These are phyloP conservation scores for Chondrosia reniformis DNA, from an alignment of 37 sponge, comb jelly and placozoan genomes.

Conservation along the genomic window DNA sequence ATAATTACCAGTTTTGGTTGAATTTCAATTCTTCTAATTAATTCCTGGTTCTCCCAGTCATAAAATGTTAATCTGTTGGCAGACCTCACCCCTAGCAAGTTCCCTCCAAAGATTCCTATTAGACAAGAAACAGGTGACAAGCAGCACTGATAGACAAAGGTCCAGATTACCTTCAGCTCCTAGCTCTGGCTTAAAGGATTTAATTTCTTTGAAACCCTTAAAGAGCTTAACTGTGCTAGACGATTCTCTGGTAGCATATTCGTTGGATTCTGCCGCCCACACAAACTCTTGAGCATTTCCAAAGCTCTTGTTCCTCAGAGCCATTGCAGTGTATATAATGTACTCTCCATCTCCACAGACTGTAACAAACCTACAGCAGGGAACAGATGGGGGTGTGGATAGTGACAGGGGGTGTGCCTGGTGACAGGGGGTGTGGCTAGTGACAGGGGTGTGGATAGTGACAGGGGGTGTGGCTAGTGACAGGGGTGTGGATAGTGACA, in stretches of 20 bases:
- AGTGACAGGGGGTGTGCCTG: not conserved
- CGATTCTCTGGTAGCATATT: constrained; percentile 84
- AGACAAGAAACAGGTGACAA: not conserved
- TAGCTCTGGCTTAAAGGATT: constrained; percentile 88
- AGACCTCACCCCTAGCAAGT: constrained; percentile 69
- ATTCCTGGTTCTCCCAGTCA: constrained; percentile 86
- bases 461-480: not conserved
- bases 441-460: not conserved
- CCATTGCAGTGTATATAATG: constrained; percentile 99
- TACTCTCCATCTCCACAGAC: constrained; percentile 99
- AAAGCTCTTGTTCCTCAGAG: constrained; percentile 95
- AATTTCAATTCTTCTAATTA: constrained; percentile 82
- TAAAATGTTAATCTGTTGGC: constrained; percentile 70
- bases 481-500: not conserved
- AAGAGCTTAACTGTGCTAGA: constrained; percentile 78
- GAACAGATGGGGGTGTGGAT: not conserved
- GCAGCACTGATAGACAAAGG: not conserved
- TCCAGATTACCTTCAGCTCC: constrained; percentile 70
- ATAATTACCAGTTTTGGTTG: constrained; percentile 58
- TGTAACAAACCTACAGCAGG: constrained; percentile 79
- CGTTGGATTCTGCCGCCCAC: constrained; percentile 92
- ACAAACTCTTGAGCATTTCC: constrained; percentile 96
- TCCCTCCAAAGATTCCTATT: constrained; percentile 92
- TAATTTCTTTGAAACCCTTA: constrained; percentile 96
- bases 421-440: not conserved